Conservation (phyloP, 2,797 vertebrate genomes). For the Myioborus melanocephalus region DNA sequence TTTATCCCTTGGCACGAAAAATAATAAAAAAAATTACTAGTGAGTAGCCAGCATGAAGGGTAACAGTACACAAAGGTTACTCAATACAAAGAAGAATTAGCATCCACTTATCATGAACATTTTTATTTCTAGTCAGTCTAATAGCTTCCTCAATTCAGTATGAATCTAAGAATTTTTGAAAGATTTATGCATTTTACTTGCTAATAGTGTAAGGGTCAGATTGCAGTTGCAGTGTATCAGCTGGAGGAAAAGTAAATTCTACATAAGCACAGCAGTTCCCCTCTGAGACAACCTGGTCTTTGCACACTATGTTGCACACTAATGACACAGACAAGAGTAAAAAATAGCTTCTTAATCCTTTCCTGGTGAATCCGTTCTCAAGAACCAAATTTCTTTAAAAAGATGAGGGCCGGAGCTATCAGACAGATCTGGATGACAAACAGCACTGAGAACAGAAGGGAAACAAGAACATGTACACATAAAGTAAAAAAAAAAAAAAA, state of each 20-base stretch:
- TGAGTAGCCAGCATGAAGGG: neutral
- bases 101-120: neutral
- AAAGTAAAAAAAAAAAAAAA: neutral
- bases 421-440: neutral
- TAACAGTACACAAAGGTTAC: neutral
- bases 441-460: neutral
- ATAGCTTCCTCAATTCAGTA: neutral
- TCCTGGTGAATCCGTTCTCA: neutral
- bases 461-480: neutral
- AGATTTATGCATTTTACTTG: neutral
- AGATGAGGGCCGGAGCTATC: neutral
- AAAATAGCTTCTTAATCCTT: neutral
- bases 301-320: neutral
- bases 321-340: neutral
- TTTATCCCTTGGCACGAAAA: neutral
- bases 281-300: neutral
- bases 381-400: neutral
- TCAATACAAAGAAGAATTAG: neutral
- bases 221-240: neutral
- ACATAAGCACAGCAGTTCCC: neutral
- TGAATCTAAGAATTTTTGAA: neutral
- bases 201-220: neutral
- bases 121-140: neutral
- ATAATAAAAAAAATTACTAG: neutral
- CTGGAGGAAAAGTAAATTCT: neutral